These are phyloP conservation scores for Erinaceus europaeus DNA, from an alignment of 2,113 vertebrate species.

Conservation along the genomic window DNA sequence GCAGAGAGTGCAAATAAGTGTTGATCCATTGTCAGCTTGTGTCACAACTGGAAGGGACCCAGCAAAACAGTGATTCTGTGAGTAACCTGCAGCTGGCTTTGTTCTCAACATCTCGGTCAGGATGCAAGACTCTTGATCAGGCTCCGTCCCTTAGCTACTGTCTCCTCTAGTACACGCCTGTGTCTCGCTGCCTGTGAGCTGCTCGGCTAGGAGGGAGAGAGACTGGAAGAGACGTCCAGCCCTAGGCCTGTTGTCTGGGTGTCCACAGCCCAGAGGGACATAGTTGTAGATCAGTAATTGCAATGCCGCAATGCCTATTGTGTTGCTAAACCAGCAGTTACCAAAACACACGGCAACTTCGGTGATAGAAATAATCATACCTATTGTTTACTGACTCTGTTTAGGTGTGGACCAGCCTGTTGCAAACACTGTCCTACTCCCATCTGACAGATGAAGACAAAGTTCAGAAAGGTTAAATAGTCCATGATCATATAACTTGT, in stretches of 20 bases:
- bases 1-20: no score
- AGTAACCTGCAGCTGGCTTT: neutral
- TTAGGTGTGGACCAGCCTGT: neutral
- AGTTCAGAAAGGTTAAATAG: neutral
- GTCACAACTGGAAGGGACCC: neutral
- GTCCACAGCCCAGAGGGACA: neutral
- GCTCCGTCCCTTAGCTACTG: neutral
- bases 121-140: neutral
- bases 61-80: neutral
- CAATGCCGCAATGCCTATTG: neutral
- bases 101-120: neutral
- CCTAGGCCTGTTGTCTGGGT: neutral
- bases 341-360: neutral
- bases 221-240: neutral
- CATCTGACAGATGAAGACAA: constrained; percentile 11
- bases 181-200: neutral
- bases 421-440: constrained; percentile 20
- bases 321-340: neutral
- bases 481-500: neutral
- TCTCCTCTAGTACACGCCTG: neutral
- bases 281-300: neutral
- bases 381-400: neutral
- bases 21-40: neutral
- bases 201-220: neutral
- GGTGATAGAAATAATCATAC: constrained; percentile 33